Percentiles rank a stretch among this genome's conserved stretches.
These are phyloP conservation scores for Tribolium freemani DNA, from an alignment of 2,888 invertebrate species.

Conservation along the genomic window DNA sequence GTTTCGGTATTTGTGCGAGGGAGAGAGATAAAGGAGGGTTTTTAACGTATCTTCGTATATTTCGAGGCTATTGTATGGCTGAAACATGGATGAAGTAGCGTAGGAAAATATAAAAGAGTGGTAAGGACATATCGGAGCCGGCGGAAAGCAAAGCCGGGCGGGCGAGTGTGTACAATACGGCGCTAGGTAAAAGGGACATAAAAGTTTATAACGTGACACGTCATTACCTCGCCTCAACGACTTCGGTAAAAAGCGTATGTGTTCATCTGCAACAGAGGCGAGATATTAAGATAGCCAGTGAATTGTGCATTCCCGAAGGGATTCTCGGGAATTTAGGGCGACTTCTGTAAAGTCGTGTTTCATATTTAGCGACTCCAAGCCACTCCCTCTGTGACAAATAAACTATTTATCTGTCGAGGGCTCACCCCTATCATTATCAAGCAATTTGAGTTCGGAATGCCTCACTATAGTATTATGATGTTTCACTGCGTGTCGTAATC, in stretches of 20 bases:
- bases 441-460: not conserved
- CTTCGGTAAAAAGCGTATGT: conserved; percentile 25
- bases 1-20: conserved; percentile 28
- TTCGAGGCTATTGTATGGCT: conserved; percentile 51
- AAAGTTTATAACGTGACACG: conserved; percentile 35
- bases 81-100: conserved; percentile 55
- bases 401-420: conserved; percentile 18
- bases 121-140: conserved; percentile 25
- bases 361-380: not conserved
- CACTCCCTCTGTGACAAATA: conserved; percentile 17
- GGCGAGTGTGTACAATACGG: conserved; percentile 11
- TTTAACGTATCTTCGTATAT: conserved; percentile 55
- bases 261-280: conserved; percentile 26
- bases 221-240: conserved; percentile 31
- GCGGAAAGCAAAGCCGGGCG: not conserved
- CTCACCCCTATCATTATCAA: conserved; percentile 18
- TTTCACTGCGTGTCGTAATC: not conserved
- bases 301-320: not conserved
- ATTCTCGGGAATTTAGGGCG: not conserved
- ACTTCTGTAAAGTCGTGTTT: not conserved
- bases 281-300: conserved; percentile 16
- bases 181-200: conserved; percentile 30
- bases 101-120: conserved; percentile 53
- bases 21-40: conserved; percentile 25
- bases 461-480: conserved; percentile 2